Base-by-base conservation (phyloP, 92 coral and sea anemone species). In the Pocillopora meandrina region DNA sequence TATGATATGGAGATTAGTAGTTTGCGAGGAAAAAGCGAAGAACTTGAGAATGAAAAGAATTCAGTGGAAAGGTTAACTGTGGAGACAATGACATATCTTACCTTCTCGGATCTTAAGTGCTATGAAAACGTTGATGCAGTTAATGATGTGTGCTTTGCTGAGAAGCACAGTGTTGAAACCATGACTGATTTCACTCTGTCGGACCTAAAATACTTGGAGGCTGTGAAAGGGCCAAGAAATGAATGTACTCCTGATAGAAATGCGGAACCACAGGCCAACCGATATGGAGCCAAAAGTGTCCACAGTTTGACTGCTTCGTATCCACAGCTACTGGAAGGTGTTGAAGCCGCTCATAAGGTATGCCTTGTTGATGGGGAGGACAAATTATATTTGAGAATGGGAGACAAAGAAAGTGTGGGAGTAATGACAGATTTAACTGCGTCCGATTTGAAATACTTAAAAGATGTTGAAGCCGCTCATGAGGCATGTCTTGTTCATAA, bases 11-110 rank as follows among this genome's bases (percentile, higher is more conserved):
- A 82, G 13, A 57, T 71, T n/a, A 76, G 77, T 85, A 92, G 90
- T 58, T 15, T 81, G 12, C 62, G 36, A 63, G 60, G 76, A 64
- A 65, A 74, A 20, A 68, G 86, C 70, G 79, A 86, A 31, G 86
- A 66, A 55, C 35, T 60, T 12, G 79, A n/a, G 20, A 23, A 34
- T 56, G 34, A 21, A 4, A 66, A 31, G 35, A 82, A 60, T 61
- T 89, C 74, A 56, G 86, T 76, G 61, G 87, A 89, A 77, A 76
- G 49, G 87, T 69, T 56, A 9, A 92, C 79, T 65, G 76, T 74
- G 10, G 90, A 83, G 26, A 75, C 90, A 0, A 93, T 93, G 89
- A 94, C 95, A 20, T 91, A 94, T 8, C 65, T 94, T 82, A 82
- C 98, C 1, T 36, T 87, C 0, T 80, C 86, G 3, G 87, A 89